Conservation (phyloP, 2,797 vertebrate species). For the Lutjanus campechanus region DNA sequence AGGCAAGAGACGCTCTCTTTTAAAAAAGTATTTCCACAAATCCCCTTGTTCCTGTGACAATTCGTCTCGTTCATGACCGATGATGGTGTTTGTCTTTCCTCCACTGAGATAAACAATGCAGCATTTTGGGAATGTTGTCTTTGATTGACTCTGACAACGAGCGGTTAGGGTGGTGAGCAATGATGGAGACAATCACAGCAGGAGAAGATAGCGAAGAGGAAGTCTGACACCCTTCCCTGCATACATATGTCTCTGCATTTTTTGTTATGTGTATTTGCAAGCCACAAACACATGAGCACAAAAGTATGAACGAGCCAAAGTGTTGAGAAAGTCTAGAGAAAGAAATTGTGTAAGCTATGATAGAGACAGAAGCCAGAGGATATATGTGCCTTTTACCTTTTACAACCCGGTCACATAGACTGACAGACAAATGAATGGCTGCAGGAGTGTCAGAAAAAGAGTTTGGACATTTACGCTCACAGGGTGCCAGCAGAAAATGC, state of each 20-base stretch:
- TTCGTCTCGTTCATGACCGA: slow-evolving; percentile 36
- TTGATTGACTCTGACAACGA: slow-evolving; percentile 42
- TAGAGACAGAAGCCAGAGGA: not conserved
- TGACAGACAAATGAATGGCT: slow-evolving; percentile 27
- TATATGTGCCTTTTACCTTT: slow-evolving; percentile 15
- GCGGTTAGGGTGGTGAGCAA: slow-evolving; percentile 22
- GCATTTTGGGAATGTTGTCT: slow-evolving; percentile 12
- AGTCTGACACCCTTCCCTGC: slow-evolving; percentile 13
- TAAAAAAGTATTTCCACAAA: slow-evolving; percentile 23
- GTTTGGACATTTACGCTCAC: slow-evolving; percentile 21
- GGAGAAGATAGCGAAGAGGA: slow-evolving; percentile 18
- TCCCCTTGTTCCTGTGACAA: slow-evolving; percentile 38
- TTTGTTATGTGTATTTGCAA: slow-evolving; percentile 19
- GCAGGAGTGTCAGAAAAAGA: slow-evolving; percentile 26
- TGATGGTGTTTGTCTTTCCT: slow-evolving; percentile 41
- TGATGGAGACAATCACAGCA: slow-evolving; percentile 25
- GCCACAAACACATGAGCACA: slow-evolving; percentile 8
- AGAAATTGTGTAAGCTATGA: slow-evolving; percentile 5
- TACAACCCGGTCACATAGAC: slow-evolving; percentile 1
- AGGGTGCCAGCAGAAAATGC: slow-evolving; percentile 30
- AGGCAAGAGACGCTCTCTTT: not conserved
- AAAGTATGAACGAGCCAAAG: slow-evolving; percentile 7
- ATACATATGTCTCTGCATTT: slow-evolving; percentile 10
- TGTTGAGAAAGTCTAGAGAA: not conserved
- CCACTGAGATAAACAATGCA: slow-evolving; percentile 29